Base-by-base conservation (phyloP, 2,113 vertebrate genomes). In the Odocoileus virginianus region DNA sequence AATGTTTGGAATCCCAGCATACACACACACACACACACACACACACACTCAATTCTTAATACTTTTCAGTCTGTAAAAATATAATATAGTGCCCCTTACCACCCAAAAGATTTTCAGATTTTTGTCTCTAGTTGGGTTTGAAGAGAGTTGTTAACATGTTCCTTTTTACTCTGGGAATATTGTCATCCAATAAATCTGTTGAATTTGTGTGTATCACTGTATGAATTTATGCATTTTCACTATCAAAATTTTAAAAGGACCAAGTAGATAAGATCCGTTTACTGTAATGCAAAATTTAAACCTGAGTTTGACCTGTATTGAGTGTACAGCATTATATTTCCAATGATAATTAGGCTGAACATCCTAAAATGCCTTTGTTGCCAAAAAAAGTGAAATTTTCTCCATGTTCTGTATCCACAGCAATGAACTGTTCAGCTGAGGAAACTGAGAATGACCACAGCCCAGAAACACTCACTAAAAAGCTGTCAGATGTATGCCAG, bases 401-500 rank as follows among this genome's bases (percentile, higher is more conserved):
- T 96, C 89, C 55, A 17, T 94, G 0, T 94, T 91, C 98, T 98
- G 10, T 97, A 98, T 98, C 0, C 52, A 12, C 98, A 99, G 99
- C 99, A 0, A 97, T 99, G 98, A 99, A 98, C 97, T 98, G 99
- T 78, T 99, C 99, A 30, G 96, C 98, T 36, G 99, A 99, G 96
- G 99, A 99, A 95, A 99, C 90, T 16, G 99, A 99, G 91, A 98
- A 98, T 95, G 98, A 99, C 47, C 98, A 98, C 78, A 98, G 98
- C 96, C 99, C 99, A 87, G 99, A 99, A 88, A 98, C 98, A 16
- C 98, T 99, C 82, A 98, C 98, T 1, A 99, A 99, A 96, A 99
- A 99, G 98, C 99, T 99, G 79, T 98, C 98, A 6, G 99, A 99
- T 8, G 99, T 99, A 12, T 98, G 98, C 87, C 99, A 99, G 98